These are phyloP conservation scores for Macaca nemestrina DNA, from an alignment of 2,113 vertebrate species.

Conservation along the genomic window DNA sequence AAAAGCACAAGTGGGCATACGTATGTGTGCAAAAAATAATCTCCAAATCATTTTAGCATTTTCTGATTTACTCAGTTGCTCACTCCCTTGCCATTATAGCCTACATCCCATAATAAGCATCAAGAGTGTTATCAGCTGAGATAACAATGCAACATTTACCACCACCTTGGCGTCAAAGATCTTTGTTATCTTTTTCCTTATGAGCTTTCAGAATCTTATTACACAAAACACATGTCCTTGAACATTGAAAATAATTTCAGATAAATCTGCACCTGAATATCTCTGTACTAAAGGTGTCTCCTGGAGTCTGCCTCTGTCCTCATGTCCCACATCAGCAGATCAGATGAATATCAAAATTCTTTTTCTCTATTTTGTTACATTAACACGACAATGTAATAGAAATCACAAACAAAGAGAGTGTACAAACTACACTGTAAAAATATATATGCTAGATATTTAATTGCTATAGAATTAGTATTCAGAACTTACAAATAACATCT, in stretches of 20 bases:
- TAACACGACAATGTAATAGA: too few species aligned
- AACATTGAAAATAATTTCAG: constrained; percentile 39
- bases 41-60: background rate
- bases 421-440: background rate
- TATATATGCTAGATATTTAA: background rate
- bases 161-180: constrained; percentile 18
- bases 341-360: constrained; percentile 2
- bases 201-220: constrained; percentile 40
- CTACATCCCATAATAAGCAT: background rate
- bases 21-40: background rate
- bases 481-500: background rate
- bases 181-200: constrained; percentile 38
- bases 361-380: too few species aligned
- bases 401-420: too few species aligned
- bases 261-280: constrained; percentile 30
- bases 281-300: background rate
- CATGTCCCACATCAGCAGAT: background rate
- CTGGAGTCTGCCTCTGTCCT: background rate
- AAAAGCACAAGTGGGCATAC: too few species aligned
- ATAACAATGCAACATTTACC: constrained; percentile 19
- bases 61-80: constrained; percentile 10
- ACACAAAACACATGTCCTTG: constrained; percentile 43
- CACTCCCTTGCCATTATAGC: background rate
- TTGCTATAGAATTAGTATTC: background rate
- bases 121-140: constrained; percentile 11